Conservation (phyloP, 1,140 invertebrate genomes). For the Drosophila nigrodunni region DNA sequence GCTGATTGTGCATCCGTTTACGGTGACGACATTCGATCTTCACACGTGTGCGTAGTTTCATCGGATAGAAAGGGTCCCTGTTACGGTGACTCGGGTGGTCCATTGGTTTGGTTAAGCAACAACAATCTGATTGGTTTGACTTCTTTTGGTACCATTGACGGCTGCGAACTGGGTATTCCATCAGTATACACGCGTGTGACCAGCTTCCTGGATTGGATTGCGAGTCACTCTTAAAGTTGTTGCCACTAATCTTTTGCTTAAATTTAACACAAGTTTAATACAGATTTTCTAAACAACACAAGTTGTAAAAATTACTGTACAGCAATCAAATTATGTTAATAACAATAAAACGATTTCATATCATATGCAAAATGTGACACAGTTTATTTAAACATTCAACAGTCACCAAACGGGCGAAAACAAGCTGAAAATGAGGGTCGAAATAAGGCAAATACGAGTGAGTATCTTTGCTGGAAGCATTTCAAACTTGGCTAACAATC, state of each 20-base stretch:
- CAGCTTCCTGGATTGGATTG: too few species aligned
- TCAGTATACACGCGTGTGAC: too few species aligned
- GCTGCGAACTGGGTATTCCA: too few species aligned
- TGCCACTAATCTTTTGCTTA: not conserved
- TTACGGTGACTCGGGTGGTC: too few species aligned
- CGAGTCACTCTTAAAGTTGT: too few species aligned
- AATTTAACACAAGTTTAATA: not conserved
- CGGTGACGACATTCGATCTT: too few species aligned
- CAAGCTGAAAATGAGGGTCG: constrained; percentile 46
- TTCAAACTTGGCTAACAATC: constrained; percentile 66
- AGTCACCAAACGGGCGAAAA: constrained; percentile 32
- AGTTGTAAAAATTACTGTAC: not conserved
- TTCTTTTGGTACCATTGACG: too few species aligned
- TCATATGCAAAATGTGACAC: constrained; percentile 63
- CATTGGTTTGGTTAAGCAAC: too few species aligned
- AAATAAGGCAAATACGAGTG: constrained; percentile 39
- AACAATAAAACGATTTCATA: constrained; percentile 35
- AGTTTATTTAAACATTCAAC: constrained; percentile 67
- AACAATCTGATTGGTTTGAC: too few species aligned
- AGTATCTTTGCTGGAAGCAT: constrained; percentile 42
- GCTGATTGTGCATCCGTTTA: too few species aligned
- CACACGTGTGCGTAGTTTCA: too few species aligned
- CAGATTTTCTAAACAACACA: not conserved
- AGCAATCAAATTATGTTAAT: constrained; percentile 2
- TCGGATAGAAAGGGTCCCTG: too few species aligned